These are phyloP conservation scores for Pangasius mekongensis DNA, from an alignment of 2,797 vertebrate species.

Conservation along the genomic window DNA sequence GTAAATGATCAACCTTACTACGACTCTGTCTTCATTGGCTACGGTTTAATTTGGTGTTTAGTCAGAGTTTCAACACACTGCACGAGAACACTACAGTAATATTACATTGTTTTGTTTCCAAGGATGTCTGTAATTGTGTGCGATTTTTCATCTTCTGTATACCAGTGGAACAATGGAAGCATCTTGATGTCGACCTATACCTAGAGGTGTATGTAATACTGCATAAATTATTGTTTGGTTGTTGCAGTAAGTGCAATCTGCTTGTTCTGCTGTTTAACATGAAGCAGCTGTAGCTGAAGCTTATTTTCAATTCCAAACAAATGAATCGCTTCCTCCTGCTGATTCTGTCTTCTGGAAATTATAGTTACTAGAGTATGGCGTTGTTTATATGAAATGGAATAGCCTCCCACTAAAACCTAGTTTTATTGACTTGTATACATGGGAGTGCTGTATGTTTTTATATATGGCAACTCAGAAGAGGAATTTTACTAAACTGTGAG, in stretches of 20 bases:
- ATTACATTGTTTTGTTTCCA: not conserved
- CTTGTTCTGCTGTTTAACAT: slow-evolving; percentile 2
- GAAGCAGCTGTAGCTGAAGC: slow-evolving; percentile 7
- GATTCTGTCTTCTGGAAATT: slow-evolving; percentile 34
- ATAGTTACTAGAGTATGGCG: slow-evolving; percentile 28
- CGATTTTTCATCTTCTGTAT: not conserved
- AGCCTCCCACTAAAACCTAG: slow-evolving; percentile 31
- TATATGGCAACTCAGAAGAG: slow-evolving; percentile 18
- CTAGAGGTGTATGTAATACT: not conserved
- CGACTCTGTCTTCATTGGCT: no score
- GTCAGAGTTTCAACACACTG: no score
- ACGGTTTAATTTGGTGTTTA: no score
- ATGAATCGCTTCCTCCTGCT: slow-evolving; percentile 46
- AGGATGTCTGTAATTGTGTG: not conserved
- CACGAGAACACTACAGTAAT: not conserved
- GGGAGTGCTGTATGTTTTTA: slow-evolving; percentile 30
- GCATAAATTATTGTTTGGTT: not conserved
- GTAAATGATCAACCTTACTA: no score
- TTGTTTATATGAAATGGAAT: slow-evolving; percentile 36
- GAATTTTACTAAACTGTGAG: slow-evolving; percentile 33
- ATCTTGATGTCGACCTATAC: not conserved
- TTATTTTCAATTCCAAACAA: slow-evolving; percentile 29
- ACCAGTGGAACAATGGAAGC: not conserved
- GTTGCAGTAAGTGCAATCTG: not conserved
- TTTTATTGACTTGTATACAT: slow-evolving; percentile 32